phyloP scores from a whole-genome alignment of 2,113 vertebrate genomes.

The Stigmatopora argus region DNA sequence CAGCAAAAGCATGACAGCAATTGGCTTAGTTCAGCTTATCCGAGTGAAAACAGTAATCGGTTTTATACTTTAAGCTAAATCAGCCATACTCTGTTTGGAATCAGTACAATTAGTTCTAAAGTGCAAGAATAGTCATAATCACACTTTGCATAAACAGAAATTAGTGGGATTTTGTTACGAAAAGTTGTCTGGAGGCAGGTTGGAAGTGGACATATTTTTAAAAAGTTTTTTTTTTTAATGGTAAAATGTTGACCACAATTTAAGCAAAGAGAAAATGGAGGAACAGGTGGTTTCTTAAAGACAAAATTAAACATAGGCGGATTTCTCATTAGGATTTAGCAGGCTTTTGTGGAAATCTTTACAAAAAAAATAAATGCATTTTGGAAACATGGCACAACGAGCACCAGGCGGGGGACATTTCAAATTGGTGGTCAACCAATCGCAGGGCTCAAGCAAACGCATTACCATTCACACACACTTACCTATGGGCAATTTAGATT shows the following conservation, averaged over 20 bases:
- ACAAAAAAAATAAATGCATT: too few relatives aligned
- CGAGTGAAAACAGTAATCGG: background rate
- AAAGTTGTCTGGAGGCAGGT: background rate
- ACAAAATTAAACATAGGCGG: background rate
- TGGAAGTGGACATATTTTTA: background rate
- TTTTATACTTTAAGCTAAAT: background rate
- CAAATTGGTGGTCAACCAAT: too few relatives aligned
- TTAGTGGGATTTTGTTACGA: background rate
- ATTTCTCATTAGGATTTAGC: background rate
- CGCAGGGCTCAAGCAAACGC: too few relatives aligned
- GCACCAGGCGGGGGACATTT: too few relatives aligned
- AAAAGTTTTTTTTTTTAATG: background rate
- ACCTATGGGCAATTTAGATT: too few relatives aligned
- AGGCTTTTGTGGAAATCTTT: background rate
- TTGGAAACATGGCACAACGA: too few relatives aligned
- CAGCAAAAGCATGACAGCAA: background rate
- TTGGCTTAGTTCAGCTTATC: background rate
- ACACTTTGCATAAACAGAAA: background rate
- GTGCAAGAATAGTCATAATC: background rate
- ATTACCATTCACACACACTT: too few relatives aligned
- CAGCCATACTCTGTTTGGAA: background rate
- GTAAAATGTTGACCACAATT: background rate
- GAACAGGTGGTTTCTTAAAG: background rate
- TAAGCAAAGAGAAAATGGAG: background rate
- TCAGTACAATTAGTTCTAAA: background rate